Evolutionary conservation across 2,888 invertebrate genomes (phyloP).

Genomic region (Chalcis sispes): DNA sequence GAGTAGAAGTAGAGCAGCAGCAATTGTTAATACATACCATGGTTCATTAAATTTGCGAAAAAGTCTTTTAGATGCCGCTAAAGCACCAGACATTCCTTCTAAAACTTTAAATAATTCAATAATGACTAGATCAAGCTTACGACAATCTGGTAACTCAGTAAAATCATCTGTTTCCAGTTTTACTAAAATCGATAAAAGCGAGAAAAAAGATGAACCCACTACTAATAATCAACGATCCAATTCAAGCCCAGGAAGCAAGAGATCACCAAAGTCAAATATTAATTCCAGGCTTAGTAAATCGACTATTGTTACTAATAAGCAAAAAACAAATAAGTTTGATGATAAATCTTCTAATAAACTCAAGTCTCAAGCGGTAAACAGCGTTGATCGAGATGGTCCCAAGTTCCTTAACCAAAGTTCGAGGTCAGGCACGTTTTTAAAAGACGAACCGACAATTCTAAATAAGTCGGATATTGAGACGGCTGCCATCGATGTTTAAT

Average conservation of each 20-base stretch:
- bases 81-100: constrained; percentile 77
- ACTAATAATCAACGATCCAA: constrained; percentile 65
- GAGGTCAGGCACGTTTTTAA: constrained; percentile 85
- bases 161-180: constrained; percentile 53
- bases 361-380: constrained; percentile 63
- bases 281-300: constrained; percentile 62
- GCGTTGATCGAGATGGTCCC: constrained; percentile 43
- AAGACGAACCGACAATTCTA: constrained; percentile 84
- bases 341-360: constrained; percentile 62
- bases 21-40: constrained; percentile 69
- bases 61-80: constrained; percentile 78
- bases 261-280: constrained; percentile 70
- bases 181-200: constrained; percentile 59
- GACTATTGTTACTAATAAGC: constrained; percentile 58
- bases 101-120: constrained; percentile 62
- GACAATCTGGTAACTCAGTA: constrained; percentile 62
- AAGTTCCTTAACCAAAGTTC: constrained; percentile 76
- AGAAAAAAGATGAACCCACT: constrained; percentile 64
- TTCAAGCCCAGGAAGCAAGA: constrained; percentile 70
- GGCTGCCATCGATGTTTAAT: constrained; percentile 70
- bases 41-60: constrained; percentile 77
- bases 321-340: constrained; percentile 58
- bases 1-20: constrained; percentile 71
- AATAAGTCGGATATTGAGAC: constrained; percentile 75
- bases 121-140: constrained; percentile 55